Evolutionary conservation across 1,140 invertebrate genomes (phyloP).

Genomic region (Lasioglossum baleicum): DNA sequence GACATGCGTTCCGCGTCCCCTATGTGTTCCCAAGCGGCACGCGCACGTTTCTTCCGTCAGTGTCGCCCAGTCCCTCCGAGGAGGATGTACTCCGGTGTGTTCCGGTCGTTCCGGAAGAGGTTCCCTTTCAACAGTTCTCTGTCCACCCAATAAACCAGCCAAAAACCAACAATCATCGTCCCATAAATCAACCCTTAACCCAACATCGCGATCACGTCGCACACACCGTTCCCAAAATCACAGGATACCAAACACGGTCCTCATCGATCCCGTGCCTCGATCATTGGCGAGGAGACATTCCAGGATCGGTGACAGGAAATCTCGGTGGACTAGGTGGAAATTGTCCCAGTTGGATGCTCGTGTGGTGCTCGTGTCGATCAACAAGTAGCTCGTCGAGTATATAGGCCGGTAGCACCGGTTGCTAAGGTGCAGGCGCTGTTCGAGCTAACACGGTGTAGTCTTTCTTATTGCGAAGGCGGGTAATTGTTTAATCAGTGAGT

Average conservation of each 20-base stretch:
- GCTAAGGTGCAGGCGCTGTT: no score
- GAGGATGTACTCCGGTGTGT: conserved; percentile 14
- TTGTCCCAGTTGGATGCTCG: background rate
- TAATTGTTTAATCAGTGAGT: no score
- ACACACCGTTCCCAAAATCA: background rate
- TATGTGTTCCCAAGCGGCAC: conserved; percentile 26
- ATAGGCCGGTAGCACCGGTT: background rate
- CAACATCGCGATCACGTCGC: background rate
- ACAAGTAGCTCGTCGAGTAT: conserved; percentile 27
- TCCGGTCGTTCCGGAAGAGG: background rate
- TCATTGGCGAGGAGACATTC: background rate
- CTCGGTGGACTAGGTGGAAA: no score
- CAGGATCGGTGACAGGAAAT: no score
- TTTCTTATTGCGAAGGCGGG: no score
- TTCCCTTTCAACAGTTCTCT: background rate
- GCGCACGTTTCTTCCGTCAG: conserved; percentile 45
- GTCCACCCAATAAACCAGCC: background rate
- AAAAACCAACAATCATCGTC: background rate
- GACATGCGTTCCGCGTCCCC: conserved; percentile 42
- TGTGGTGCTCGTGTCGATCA: conserved; percentile 24
- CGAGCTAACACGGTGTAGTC: no score
- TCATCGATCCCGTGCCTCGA: background rate
- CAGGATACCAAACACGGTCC: no score
- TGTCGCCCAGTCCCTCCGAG: conserved; percentile 32
- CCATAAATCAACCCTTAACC: background rate